Evolutionary conservation across 30 jellyfish, hydroid and myxozoan genomes (phyloP), one percentile per base, ranked within the genome.

Genomic region (Mastigias papua): DNA sequence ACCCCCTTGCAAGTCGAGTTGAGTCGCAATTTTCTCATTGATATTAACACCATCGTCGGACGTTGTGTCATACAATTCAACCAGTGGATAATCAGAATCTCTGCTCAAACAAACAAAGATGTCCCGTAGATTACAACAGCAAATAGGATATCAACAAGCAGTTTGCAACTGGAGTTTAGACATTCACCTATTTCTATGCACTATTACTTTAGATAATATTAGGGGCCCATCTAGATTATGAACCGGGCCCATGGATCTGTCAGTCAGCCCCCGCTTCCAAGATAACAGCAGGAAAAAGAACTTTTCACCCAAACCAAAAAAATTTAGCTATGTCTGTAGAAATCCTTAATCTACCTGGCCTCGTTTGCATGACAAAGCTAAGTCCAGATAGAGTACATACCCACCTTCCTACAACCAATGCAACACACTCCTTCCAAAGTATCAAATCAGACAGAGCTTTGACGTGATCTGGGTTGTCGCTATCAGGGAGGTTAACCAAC

Each of bases 341-440:
- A n/a, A n/a, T n/a, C n/a, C n/a, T n/a, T n/a, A n/a, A n/a, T n/a
- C n/a, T n/a, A n/a, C n/a, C n/a, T n/a, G n/a, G n/a, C n/a, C n/a
- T n/a, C n/a, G n/a, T n/a, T n/a, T n/a, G n/a, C 13, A 15, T 15
- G 54, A 42, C 13, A 42, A 15, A 42, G 13, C 7, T 15, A 8
- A 42, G 13, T 0, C 54, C 13, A 4, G 13, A 15, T 42, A 15
- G 13, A 42, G 7, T 42, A 42, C 54, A 42, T n/a, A n/a, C 69
- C 25, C 46, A 89, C 98, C 96, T 65, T 26, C 70, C 98, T 13
- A 68, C 35, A 5, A 86, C 27, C 30, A 23, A 48, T 0, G 96
- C 98, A 54, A 85, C 90, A 31, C 54, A 71, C 49, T 79, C 87
- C 49, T 78, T 73, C 62, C 98, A 93, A 58, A 85, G 80, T 21